Base-by-base conservation (phyloP, 2,888 invertebrate genomes). In the Abrostola tripartita region DNA sequence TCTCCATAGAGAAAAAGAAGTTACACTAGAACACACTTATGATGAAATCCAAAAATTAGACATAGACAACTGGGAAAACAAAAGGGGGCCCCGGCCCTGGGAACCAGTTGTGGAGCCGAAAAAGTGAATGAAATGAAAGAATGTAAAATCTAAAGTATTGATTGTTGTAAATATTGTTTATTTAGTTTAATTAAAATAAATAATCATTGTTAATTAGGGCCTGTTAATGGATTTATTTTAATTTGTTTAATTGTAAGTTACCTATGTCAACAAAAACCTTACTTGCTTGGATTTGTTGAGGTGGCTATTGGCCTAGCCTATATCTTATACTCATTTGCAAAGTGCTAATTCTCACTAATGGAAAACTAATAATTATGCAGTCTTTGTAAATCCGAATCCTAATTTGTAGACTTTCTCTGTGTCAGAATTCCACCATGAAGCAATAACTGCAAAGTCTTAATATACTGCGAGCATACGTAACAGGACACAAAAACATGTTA, bases 51-150 rank as follows among this genome's bases (percentile, higher is more conserved):
- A 97, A 87, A 88, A 95, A 60, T 88, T 97, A 44, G 97, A 98
- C 86, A 96, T 97, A 76, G 97, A 98, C 73, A 95, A 96, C 78
- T 98, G 98, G 98, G 96, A 97, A 85, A 98, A 98, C 84, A 96
- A 96, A 74, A 94, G 98, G 79, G 98, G 98, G 0, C 97, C 98
- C 6, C 94, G 98, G 59, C 98, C 98, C 0, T 98, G 98, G 98
- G 98, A 98, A 84, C 95, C 96, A 72, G 82, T 83, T 71, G 74
- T 78, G 64, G 69, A 81, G 61, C 62, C 78, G 70, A 69, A 85
- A 57, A 83, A 85, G 81, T 79, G 64, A 68, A 61, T 44, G 14
- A 11, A 12, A 9, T 66, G 61, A 24, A 59, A 47, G 12, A 37
- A 68, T 66, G 37, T 50, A 68, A 60, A 52, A 42, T 36, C 37